These are phyloP conservation scores for Cinclus mexicanus DNA, from an alignment of 2,113 vertebrate species.

Conservation along the genomic window DNA sequence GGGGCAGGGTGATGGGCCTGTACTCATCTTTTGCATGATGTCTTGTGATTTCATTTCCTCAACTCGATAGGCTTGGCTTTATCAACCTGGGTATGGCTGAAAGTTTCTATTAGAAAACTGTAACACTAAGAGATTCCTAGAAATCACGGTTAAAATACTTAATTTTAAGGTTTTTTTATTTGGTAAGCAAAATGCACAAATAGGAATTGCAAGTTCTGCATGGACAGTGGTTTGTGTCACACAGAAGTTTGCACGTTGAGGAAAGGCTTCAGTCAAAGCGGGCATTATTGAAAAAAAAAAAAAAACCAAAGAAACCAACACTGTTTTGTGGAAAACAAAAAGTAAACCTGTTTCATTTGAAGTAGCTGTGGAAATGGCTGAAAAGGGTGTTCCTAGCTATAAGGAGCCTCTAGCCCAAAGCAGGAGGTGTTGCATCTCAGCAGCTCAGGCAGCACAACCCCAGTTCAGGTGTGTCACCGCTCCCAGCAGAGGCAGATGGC, in stretches of 20 bases:
- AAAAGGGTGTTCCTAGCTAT: neutral
- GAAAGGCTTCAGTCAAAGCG: neutral
- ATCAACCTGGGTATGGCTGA: neutral
- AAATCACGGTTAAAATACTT: neutral
- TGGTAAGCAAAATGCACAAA: neutral
- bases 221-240: accelerated
- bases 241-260: neutral
- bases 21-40: accelerated
- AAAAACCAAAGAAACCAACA: accelerated
- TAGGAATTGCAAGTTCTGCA: neutral
- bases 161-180: neutral
- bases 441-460: neutral
- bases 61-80: neutral
- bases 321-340: neutral
- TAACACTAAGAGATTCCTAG: neutral
- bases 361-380: neutral
- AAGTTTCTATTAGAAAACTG: neutral
- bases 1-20: too few species aligned
- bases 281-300: neutral
- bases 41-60: neutral
- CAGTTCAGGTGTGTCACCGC: accelerated
- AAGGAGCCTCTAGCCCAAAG: neutral
- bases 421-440: neutral
- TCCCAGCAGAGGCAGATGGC: neutral
- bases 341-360: neutral